Evolutionary conservation across 1,140 invertebrate genomes (phyloP).

Genomic region (Paraescarpia echinospica): DNA sequence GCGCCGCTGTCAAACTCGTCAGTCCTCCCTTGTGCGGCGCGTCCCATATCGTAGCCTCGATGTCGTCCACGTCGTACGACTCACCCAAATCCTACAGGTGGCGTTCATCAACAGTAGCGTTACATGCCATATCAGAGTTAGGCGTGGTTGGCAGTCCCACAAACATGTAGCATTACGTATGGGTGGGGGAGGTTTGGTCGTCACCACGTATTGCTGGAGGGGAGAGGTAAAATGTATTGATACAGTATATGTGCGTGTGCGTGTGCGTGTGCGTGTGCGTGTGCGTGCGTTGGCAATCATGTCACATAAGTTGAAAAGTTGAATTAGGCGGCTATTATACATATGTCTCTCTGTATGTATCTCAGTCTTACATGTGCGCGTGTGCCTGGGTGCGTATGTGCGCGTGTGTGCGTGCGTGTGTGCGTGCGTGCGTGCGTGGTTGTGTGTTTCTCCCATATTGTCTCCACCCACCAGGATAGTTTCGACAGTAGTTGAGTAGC

Average conservation of each 20-base stretch:
- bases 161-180: too few species aligned
- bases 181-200: too few species aligned
- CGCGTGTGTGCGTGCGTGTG: neutral
- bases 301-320: too few species aligned
- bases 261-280: too few species aligned
- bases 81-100: neutral
- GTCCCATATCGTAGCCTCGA: neutral
- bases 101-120: neutral
- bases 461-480: neutral
- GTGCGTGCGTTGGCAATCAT: too few species aligned
- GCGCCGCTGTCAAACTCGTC: neutral
- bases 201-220: too few species aligned
- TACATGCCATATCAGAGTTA: too few species aligned
- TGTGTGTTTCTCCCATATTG: neutral
- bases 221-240: too few species aligned
- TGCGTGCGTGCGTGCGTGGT: neutral
- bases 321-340: too few species aligned
- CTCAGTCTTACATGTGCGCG: neutral
- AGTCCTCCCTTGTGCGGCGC: neutral
- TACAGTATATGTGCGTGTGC: too few species aligned
- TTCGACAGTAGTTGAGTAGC: slow-evolving; percentile 7
- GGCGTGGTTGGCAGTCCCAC: too few species aligned
- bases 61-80: neutral
- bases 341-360: neutral
- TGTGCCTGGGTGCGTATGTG: neutral